Base-by-base conservation (phyloP, 23 tunicate genomes). In the Botrylloides violaceus region DNA sequence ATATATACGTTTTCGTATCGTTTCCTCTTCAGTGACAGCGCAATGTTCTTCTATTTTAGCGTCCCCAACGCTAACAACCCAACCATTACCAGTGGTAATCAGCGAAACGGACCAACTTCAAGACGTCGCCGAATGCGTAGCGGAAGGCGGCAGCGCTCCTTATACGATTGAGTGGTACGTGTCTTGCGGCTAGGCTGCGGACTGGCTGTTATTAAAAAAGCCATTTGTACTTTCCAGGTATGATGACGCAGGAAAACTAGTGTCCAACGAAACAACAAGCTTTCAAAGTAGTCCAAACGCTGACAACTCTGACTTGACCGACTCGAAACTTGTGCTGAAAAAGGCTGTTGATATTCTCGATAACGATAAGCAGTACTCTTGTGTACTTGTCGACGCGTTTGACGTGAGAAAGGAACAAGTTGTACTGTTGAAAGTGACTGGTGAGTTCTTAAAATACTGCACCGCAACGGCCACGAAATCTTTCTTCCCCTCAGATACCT, bases 151-250 rank as follows among this genome's bases (percentile, higher is more conserved):
- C 26, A 84, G 80, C 57, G 26, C 29, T 5, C 83, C 83, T 18
- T 72, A 71, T 29, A 29, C 79, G n/a, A 72, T 84, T 47, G 65
- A 65, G 29, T 84, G 92, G 92, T 84, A 71, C 23, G 83, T 32
- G 21, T 65, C 21, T n/a, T n/a, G n/a, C n/a, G n/a, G n/a, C n/a
- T n/a, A n/a, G n/a, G n/a, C n/a, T n/a, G n/a, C n/a, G n/a, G n/a
- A n/a, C n/a, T n/a, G n/a, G n/a, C n/a, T n/a, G n/a, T n/a, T n/a
- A n/a, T n/a, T n/a, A n/a, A n/a, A n/a, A n/a, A n/a, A n/a, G n/a
- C n/a, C n/a, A n/a, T n/a, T n/a, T 43, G 53, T 15, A 43, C 53
- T 43, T 43, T 43, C 53, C 29, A 78, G 83, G 83, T 56, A 66
- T 2, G 71, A 72, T 23, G 83, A 66, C 22, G 37, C 34, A 49